Evolutionary conservation across 2,888 invertebrate genomes (phyloP).

Genomic region (Ryuthela nishihirai): DNA sequence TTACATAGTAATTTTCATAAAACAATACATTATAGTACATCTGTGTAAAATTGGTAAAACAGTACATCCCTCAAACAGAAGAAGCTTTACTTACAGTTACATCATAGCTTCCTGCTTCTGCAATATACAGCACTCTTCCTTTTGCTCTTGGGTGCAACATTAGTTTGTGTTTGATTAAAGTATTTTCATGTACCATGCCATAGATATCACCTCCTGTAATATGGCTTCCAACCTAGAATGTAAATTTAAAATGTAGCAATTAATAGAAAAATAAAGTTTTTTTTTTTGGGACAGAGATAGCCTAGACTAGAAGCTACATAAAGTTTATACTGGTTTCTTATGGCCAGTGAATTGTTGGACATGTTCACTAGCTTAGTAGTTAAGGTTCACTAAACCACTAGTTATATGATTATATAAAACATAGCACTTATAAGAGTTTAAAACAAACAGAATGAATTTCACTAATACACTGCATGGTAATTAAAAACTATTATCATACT

Average conservation of each 20-base stretch:
- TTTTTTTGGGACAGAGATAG: no score
- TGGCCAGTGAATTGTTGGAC: no score
- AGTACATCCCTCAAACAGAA: no score
- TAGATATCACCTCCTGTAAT: constrained; percentile 98
- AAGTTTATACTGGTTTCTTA: no score
- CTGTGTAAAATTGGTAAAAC: not conserved
- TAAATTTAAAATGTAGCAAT: constrained; percentile 38
- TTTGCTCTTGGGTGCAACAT: constrained; percentile 89
- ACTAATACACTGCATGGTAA: no score
- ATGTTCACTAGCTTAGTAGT: no score
- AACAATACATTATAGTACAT: not conserved
- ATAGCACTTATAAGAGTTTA: no score
- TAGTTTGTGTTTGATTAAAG: constrained; percentile 95
- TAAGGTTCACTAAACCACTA: no score
- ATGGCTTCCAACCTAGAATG: constrained; percentile 80
- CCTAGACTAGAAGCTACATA: no score
- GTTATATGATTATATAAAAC: no score
- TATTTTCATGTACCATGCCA: constrained; percentile 94
- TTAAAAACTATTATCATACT: no score
- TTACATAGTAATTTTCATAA: not conserved
- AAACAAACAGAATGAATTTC: no score
- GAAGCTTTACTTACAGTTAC: constrained; percentile 71
- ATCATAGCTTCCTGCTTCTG: constrained; percentile 87
- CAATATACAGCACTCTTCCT: constrained; percentile 94
- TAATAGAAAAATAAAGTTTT: constrained; percentile 3